Evolutionary conservation across 2,113 vertebrate genomes (phyloP).

Genomic region (Dolichotis patagonum): DNA sequence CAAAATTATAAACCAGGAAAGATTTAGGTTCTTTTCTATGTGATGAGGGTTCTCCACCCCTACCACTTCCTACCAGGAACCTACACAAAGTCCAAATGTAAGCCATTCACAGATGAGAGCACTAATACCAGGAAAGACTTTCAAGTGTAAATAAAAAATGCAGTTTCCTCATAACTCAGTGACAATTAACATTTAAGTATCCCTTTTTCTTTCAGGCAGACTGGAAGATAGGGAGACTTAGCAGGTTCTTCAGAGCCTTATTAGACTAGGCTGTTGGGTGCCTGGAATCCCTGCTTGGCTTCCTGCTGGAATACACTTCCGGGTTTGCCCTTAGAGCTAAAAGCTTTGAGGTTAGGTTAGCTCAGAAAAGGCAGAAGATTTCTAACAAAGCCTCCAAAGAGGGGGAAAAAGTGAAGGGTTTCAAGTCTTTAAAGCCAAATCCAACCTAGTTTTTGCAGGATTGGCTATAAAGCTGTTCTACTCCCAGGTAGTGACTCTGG

Average conservation of each 20-base stretch:
- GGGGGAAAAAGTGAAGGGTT: neutral
- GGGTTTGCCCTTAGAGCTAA: neutral
- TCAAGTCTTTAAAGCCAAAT: neutral
- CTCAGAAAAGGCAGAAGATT: neutral
- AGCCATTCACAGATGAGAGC: conserved; percentile 17
- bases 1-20: neutral
- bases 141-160: conserved; percentile 59
- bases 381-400: neutral
- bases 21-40: neutral
- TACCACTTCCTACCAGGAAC: neutral
- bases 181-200: neutral
- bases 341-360: neutral
- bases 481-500: neutral
- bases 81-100: neutral
- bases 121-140: neutral
- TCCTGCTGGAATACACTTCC: neutral
- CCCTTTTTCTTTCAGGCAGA: conserved; percentile 9
- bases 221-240: neutral
- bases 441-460: neutral
- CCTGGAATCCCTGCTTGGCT: neutral
- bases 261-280: neutral
- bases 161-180: neutral
- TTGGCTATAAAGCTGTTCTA: neutral
- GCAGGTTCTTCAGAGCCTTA: neutral
- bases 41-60: neutral